These are phyloP conservation scores for Octopus sinensis DNA, from an alignment of 1,140 invertebrate genomes.

Conservation along the genomic window DNA sequence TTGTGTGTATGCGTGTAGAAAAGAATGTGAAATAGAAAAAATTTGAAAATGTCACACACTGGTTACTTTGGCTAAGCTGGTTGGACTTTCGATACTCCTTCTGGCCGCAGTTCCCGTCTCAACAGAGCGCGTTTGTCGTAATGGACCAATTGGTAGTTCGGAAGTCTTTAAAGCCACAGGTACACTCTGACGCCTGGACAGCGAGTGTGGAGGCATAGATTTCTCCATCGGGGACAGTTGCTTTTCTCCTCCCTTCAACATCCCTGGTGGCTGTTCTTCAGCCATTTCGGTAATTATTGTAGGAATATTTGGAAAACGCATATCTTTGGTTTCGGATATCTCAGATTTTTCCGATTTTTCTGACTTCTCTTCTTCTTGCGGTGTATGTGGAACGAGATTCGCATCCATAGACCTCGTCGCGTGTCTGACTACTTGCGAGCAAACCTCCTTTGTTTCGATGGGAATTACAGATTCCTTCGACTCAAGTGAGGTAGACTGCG, in stretches of 20 bases:
- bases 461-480: constrained; percentile 19
- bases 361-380: constrained; percentile 19
- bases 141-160: background rate
- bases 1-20: too few relatives aligned
- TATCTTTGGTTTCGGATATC: constrained; percentile 32
- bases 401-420: constrained; percentile 29
- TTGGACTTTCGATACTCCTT: constrained; percentile 4
- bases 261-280: background rate
- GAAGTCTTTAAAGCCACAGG: constrained; percentile 7
- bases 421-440: constrained; percentile 35
- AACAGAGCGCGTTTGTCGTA: background rate
- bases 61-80: constrained; percentile 11
- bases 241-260: background rate
- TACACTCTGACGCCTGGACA: constrained; percentile 11
- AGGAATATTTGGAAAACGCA: constrained; percentile 38
- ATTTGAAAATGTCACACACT: constrained; percentile 14
- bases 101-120: background rate
- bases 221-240: background rate
- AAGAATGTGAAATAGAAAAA: background rate
- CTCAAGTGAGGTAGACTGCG: constrained; percentile 1
- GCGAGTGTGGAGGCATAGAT: background rate
- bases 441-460: constrained; percentile 33
- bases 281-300: constrained; percentile 36
- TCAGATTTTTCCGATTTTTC: background rate
- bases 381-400: constrained; percentile 12